Percentiles rank a stretch among this genome's conserved stretches.
phyloP scores from a whole-genome alignment of 2,113 vertebrate species.

The Loxodonta africana region DNA sequence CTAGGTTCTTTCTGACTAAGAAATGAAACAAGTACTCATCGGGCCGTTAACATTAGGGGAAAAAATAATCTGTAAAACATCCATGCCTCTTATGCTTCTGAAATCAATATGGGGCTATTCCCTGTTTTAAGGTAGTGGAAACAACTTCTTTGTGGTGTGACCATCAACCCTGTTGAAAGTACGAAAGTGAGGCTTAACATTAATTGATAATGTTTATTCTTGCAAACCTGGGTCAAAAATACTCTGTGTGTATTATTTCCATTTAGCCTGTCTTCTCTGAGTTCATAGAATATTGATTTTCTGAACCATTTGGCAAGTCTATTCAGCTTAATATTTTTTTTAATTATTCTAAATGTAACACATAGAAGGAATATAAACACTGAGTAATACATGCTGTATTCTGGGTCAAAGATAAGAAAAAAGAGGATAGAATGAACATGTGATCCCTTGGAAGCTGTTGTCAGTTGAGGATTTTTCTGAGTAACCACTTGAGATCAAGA shows the following conservation, averaged over 20 bases:
- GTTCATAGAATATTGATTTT: neutral
- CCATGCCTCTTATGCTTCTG: neutral
- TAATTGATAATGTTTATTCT: neutral
- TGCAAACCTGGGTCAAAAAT: neutral
- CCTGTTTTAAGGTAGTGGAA: neutral
- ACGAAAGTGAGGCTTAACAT: neutral
- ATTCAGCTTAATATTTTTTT: constrained; percentile 10
- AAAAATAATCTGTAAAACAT: neutral
- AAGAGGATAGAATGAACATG: neutral
- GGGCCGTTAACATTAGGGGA: neutral
- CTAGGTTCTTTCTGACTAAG: constrained; percentile 28
- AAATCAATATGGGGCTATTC: neutral
- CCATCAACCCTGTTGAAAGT: neutral
- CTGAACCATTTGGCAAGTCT: neutral
- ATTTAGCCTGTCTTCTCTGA: neutral
- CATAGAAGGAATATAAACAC: neutral
- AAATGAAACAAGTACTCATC: constrained; percentile 24
- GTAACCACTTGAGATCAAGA: neutral
- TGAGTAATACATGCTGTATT: neutral
- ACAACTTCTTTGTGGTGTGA: neutral
- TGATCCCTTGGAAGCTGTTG: neutral
- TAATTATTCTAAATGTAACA: constrained; percentile 24
- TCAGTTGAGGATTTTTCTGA: neutral
- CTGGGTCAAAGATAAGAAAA: neutral
- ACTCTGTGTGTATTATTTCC: neutral